A percentile compares a stretch with the other conserved stretches of the same genome.
Evolutionary conservation across 1,140 invertebrate species (phyloP).

Genomic region (Ceratoteleas bidentatus): DNA sequence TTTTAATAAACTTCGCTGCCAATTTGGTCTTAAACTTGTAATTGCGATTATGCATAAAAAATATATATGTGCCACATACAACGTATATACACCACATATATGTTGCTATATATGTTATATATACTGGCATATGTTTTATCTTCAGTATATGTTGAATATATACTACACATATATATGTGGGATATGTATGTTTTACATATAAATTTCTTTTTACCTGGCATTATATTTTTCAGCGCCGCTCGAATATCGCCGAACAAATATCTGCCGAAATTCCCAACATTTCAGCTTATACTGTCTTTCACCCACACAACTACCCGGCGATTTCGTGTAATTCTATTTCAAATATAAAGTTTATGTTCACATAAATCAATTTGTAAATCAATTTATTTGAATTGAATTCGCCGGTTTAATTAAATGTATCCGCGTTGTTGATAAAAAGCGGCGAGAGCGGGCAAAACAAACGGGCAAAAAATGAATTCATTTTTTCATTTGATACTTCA

Average conservation of each 20-base stretch:
- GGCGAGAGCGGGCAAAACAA: conserved; percentile 8
- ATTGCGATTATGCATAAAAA: too few relatives aligned
- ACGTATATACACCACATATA: too few relatives aligned
- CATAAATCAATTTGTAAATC: conserved; percentile 38
- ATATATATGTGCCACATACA: too few relatives aligned
- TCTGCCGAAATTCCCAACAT: not conserved
- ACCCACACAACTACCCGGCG: conserved; percentile 1
- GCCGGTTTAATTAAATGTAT: conserved; percentile 23
- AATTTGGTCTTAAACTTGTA: conserved; percentile 29
- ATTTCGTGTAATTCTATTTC: conserved; percentile 16
- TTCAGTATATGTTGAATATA: too few relatives aligned
- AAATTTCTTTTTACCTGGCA: too few relatives aligned
- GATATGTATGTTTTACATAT: too few relatives aligned
- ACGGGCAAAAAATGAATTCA: conserved; percentile 25
- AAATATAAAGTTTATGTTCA: conserved; percentile 18
- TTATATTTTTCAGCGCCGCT: too few relatives aligned
- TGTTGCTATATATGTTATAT: too few relatives aligned
- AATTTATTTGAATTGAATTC: conserved; percentile 38
- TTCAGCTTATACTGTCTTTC: conserved; percentile 11
- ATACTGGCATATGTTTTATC: too few relatives aligned
- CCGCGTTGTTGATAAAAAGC: conserved; percentile 5
- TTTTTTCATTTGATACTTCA: conserved; percentile 28
- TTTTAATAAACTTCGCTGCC: conserved; percentile 9
- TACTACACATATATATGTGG: too few relatives aligned
- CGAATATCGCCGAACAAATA: too few relatives aligned